Percentiles rank a stretch among this genome's conserved stretches.
Evolutionary conservation across 2,113 vertebrate species (phyloP).

Genomic region (Camelus dromedarius): DNA sequence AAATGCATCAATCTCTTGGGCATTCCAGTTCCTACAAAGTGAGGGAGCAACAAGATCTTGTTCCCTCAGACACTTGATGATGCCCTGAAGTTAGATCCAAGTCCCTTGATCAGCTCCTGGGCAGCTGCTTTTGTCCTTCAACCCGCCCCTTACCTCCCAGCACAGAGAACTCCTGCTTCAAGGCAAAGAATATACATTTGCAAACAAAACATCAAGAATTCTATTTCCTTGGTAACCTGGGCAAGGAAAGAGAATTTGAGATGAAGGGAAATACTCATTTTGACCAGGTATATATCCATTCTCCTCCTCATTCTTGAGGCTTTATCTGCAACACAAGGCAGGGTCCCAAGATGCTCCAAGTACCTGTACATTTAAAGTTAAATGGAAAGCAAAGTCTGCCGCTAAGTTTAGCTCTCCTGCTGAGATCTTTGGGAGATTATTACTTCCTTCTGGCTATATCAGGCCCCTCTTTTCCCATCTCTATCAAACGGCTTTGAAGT

Average conservation of each 20-base stretch:
- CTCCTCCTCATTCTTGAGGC: constrained; percentile 27
- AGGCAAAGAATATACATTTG: constrained; percentile 36
- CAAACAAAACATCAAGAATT: not conserved
- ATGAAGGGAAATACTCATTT: constrained; percentile 36
- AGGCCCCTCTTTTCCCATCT: constrained; percentile 65
- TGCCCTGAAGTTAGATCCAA: not conserved
- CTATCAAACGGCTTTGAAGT: constrained; percentile 75
- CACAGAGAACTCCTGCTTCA: not conserved
- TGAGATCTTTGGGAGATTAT: constrained; percentile 74
- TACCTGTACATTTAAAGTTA: constrained; percentile 54
- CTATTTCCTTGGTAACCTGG: constrained; percentile 61
- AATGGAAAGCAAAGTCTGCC: constrained; percentile 67
- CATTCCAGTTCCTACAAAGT: not conserved
- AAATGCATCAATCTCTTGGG: not conserved
- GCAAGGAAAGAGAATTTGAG: constrained; percentile 18
- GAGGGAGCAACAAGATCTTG: not conserved
- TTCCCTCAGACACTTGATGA: not conserved
- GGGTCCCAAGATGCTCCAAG: constrained; percentile 45
- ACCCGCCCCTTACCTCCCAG: no score
- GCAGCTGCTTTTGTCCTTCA: not conserved
- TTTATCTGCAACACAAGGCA: constrained; percentile 25
- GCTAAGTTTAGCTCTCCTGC: constrained; percentile 76
- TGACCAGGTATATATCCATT: not conserved
- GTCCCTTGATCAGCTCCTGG: not conserved
- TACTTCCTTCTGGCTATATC: constrained; percentile 76